Base-by-base conservation (phyloP, 2,113 vertebrate genomes). In the Triplophysa dalaica region DNA sequence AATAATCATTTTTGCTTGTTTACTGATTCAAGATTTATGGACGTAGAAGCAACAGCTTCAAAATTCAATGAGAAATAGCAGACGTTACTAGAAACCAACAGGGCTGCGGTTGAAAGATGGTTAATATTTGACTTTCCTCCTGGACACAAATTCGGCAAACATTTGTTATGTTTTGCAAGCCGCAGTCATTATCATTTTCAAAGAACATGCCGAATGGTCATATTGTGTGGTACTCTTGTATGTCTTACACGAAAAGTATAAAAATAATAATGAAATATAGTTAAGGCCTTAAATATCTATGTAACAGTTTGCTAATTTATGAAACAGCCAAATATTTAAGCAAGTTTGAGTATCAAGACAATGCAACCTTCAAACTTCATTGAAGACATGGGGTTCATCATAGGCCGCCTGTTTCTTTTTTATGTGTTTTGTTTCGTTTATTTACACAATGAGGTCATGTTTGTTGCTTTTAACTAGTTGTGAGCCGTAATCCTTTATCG, bases 91-190 rank as follows among this genome's bases (percentile, higher is more conserved):
- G 21, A 76, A 70, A 76, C 41, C 64, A 52, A 75, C 65, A 76
- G 63, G 41, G 63, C 64, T 77, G 80, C 65, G 24, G 66, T 75
- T 43, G 81, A 73, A 80, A 24, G 48, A 65, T 63, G 65, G 85
- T 91, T 93, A 90, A 91, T 90, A 86, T 90, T 90, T 90, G 76
- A 90, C 83, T 68, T 81, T n/a, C 61, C 82, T 87, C 86, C 77
- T 90, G 89, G 89, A 91, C 90, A 85, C 77, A 85, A 85, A 88
- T 87, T 85, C 79, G 26, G 79, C 82, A 87, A 89, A 91, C 82
- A 88, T 86, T 86, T 89, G 87, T 76, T 67, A 81, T 80, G 80
- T 86, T 87, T 89, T 85, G 83, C 83, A 87, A 87, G 83, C 83
- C 70, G 65, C 9, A 74, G 83, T 85, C 76, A 80, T 86, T 86